These are phyloP conservation scores for Cyanoliseus patagonus DNA, from an alignment of 2,113 vertebrate genomes.

Conservation along the genomic window DNA sequence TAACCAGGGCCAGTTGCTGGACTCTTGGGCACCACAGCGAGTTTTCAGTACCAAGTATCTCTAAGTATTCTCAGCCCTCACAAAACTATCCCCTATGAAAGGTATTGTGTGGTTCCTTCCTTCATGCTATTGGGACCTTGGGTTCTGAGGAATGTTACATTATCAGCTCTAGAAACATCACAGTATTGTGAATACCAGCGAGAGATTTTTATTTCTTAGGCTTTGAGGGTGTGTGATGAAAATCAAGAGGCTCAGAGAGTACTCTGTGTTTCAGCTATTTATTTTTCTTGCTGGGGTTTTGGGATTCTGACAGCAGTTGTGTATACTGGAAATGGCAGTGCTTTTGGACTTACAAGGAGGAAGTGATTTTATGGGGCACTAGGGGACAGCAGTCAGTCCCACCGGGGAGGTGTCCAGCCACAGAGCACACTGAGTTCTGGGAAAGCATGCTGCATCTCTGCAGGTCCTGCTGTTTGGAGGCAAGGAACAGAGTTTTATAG, in stretches of 20 bases:
- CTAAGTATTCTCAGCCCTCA: not conserved
- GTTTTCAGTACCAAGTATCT: not conserved
- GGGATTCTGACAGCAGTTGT: slow-evolving; percentile 10
- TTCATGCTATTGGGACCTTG: not conserved
- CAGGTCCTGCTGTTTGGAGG: not conserved
- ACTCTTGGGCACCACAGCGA: rapidly evolving
- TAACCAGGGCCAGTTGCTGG: not conserved
- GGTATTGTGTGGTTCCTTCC: not conserved
- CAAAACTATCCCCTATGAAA: not conserved
- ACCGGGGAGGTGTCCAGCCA: not conserved
- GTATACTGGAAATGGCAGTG: slow-evolving; percentile 25
- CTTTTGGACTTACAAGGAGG: slow-evolving; percentile 10
- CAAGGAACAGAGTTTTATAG: not conserved
- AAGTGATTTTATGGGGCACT: not conserved
- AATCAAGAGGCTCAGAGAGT: not conserved
- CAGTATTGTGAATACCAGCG: not conserved
- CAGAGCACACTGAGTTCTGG: not conserved
- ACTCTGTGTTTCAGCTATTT: not conserved
- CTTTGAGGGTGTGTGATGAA: not conserved
- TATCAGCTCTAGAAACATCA: not conserved
- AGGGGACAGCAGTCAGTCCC: not conserved
- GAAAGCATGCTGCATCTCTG: not conserved
- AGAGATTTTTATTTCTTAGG: not conserved
- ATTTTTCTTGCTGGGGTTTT: slow-evolving; percentile 17
- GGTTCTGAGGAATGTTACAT: not conserved